Conservation (phyloP, 2,888 invertebrate species). For the Amiota communis region DNA sequence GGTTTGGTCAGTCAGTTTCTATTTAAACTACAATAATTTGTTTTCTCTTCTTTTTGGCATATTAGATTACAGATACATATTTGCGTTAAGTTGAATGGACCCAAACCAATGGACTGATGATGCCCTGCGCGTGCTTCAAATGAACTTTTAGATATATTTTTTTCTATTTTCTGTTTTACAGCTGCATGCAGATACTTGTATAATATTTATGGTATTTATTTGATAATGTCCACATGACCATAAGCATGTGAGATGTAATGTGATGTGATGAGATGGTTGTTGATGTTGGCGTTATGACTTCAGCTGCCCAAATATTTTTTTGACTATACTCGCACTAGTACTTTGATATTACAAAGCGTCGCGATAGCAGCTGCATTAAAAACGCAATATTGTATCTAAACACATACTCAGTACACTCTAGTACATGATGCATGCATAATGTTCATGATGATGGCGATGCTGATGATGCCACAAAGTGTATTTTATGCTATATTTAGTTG, state of each 20-base stretch:
- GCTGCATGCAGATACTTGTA: slow-evolving; percentile 13
- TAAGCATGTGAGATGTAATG: not conserved
- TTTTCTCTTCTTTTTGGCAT: slow-evolving; percentile 41
- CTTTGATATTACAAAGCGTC: too few species aligned
- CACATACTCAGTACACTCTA: too few species aligned
- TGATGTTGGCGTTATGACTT: slow-evolving; percentile 13
- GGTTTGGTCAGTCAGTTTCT: slow-evolving; percentile 27
- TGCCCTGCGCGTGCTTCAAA: not conserved
- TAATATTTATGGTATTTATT: not conserved
- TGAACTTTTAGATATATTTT: not conserved
- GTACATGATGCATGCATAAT: slow-evolving; percentile 2
- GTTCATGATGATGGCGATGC: slow-evolving; percentile 1
- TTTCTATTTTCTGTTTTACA: not conserved
- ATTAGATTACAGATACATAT: slow-evolving; percentile 46
- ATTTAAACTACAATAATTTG: slow-evolving; percentile 38
- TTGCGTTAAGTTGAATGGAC: not conserved
- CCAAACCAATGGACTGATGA: not conserved
- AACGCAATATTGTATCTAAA: too few species aligned
- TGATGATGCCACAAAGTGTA: slow-evolving; percentile 15
- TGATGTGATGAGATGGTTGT: not conserved
- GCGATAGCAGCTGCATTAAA: too few species aligned
- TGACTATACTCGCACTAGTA: too few species aligned
- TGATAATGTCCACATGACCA: too few species aligned
- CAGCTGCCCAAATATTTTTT: slow-evolving; percentile 60
- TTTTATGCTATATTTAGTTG: slow-evolving; percentile 11